These are phyloP conservation scores for Lutjanus erythropterus DNA, from an alignment of 2,113 vertebrate genomes.

Conservation along the genomic window DNA sequence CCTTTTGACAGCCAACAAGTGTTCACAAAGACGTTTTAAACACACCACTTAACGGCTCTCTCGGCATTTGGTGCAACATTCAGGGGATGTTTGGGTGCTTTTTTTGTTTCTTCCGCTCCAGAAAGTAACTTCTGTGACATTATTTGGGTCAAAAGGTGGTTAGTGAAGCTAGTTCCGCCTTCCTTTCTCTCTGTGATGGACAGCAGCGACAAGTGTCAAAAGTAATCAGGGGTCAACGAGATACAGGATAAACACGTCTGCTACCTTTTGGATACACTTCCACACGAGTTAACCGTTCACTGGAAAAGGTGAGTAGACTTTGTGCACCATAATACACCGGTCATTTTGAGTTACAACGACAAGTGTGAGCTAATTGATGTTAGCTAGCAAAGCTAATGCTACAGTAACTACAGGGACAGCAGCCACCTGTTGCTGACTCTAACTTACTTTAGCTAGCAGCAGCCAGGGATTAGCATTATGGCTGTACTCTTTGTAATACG, in stretches of 20 bases:
- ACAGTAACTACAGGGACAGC: slow-evolving; percentile 16
- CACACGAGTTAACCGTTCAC: neutral
- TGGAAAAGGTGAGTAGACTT: slow-evolving; percentile 40
- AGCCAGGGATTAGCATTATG: slow-evolving; percentile 53
- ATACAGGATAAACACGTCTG: neutral
- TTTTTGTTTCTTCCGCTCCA: rapidly evolving
- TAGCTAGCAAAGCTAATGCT: slow-evolving; percentile 56
- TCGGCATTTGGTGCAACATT: rapidly evolving
- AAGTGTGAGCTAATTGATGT: slow-evolving; percentile 14
- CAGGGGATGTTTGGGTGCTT: rapidly evolving
- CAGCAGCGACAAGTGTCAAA: slow-evolving; percentile 65
- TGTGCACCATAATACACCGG: rapidly evolving
- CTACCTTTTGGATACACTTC: neutral
- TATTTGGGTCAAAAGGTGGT: slow-evolving; percentile 28
- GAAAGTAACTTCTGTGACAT: slow-evolving; percentile 28
- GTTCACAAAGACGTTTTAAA: slow-evolving; percentile 13
- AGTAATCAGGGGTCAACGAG: slow-evolving; percentile 33
- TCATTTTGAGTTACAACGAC: neutral
- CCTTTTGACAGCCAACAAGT: slow-evolving; percentile 35
- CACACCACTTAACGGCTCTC: neutral
- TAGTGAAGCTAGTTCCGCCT: slow-evolving; percentile 71
- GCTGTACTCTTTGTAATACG: slow-evolving; percentile 1
- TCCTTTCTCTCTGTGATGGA: slow-evolving; percentile 38
- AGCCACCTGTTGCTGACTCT: slow-evolving; percentile 74
- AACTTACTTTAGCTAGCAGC: slow-evolving; percentile 25